Base-by-base conservation (phyloP, 2,113 vertebrate species). In the Atractosteus spatula region DNA sequence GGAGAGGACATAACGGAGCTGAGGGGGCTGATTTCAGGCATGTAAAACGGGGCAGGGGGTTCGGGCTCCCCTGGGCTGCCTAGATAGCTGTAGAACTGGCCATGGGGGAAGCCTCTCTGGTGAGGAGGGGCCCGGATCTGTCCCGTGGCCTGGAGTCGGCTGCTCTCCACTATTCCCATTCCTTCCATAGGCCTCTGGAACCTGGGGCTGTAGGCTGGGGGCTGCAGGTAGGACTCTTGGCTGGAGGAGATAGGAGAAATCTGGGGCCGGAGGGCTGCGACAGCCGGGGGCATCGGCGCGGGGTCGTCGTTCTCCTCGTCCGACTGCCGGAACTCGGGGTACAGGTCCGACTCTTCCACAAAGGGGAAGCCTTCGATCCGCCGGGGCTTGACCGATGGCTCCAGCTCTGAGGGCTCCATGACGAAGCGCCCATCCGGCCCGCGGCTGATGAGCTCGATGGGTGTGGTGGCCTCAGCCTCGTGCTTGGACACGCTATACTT, bases 221-320 rank as follows among this genome's bases (percentile, higher is more conserved):
- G 97, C 88, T 97, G 97, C 88, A 96, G 93, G 78, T 97, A 98
- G 83, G 97, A 97, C 85, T 99, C 97, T 89, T 97, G 96, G 91
- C 97, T 99, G 83, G 97, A 98, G 72, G 96, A 99, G 66, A 97
- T 93, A 80, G 97, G 96, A 61, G 96, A 98, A 83, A 98, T 91
- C 88, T 98, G 97, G 65, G 96, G 91, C 84, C 97, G 94, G 85
- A 98, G 92, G 67, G 95, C 94, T 64, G 94, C 88, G 91, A 99
- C 95, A 0, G 95, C 95, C 1, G 95, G 71, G 29, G 97, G 95
- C 83, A 96, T 90, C 74, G 90, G 90, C 70, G 94, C 89, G 0
- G 96, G 94, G 82, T 98, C 97, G 1, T 99, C 97, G 0, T 99
- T 99, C 89, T 99, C 97, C 87, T 99, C 97, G 0, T 99, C 97